A percentile compares a stretch with the other conserved stretches of the same genome.
These are phyloP conservation scores for Ammospiza caudacuta DNA, from an alignment of 2,113 vertebrate species.

Conservation along the genomic window DNA sequence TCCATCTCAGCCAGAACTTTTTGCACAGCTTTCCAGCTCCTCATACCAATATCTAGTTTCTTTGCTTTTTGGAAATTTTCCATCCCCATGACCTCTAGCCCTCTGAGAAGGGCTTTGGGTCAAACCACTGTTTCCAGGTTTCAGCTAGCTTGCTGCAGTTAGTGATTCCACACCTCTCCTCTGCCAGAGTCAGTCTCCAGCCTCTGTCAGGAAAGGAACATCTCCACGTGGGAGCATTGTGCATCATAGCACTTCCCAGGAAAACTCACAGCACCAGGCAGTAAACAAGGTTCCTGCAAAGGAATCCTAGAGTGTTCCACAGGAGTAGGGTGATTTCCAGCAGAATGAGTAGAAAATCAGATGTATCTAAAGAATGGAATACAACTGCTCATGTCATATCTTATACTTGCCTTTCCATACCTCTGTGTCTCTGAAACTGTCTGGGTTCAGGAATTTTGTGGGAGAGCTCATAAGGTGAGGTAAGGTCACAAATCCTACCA, in stretches of 20 bases:
- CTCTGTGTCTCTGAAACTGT: not conserved
- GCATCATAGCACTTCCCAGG: not conserved
- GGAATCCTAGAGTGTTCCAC: not conserved
- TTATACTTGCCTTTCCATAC: not conserved
- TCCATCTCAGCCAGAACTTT: not conserved
- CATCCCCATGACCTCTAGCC: not conserved
- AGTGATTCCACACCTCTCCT: not conserved
- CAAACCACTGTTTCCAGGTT: not conserved
- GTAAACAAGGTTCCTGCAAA: not conserved
- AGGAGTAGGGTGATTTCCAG: not conserved
- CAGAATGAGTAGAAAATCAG: not conserved
- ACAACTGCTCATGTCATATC: not conserved
- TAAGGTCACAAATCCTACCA: not conserved
- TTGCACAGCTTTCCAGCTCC: not conserved
- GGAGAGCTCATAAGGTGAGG: not conserved
- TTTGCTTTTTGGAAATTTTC: not conserved
- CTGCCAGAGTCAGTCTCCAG: not conserved
- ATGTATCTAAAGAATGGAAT: not conserved
- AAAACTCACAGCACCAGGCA: not conserved
- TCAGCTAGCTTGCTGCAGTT: not conserved
- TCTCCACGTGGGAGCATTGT: accelerated
- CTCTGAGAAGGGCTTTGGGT: not conserved
- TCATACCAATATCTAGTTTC: not conserved
- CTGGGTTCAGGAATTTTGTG: not conserved
- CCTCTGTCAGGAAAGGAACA: not conserved